Base-by-base conservation (phyloP, 2,113 vertebrate species). In the Rostratula benghalensis region DNA sequence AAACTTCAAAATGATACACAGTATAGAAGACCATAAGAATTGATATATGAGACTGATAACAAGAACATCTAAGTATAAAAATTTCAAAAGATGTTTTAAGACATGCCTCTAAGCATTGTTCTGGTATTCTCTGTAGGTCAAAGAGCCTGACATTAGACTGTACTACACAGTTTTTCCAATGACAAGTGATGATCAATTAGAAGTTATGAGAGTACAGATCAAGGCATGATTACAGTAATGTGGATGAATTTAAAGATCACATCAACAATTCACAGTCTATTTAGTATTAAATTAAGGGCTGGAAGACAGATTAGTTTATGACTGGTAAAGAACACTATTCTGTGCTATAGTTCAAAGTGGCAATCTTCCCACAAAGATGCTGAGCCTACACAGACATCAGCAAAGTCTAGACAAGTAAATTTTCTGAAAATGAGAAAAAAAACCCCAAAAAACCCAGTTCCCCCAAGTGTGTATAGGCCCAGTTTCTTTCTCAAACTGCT, bases 321-420 rank as follows among this genome's bases (percentile, higher is more conserved):
- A 27, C 39, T 37, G 18, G 6, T 22, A 56, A 74, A 77, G 23
- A 86, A 81, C 54, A 61, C 15, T 30, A 27, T 75, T 24, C 31
- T 3, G 7, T 46, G 37, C 23, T 23, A 2, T 13, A 13, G 5
- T 35, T 67, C 46, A 60, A 87, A 84, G 22, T 0, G 10, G 31
- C 27, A 27, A 81, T 39, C 37, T 61, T 75, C 54, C 50, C 31
- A 28, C 54, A 51, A 83, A 57, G 33, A 46, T 8, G 13, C 23
- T n/a, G 43, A 41, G 48, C 45, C 1, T 0, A 41, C 0, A 5
- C 0, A 4, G 11, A 43, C 14, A 5, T 50, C 27, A 10, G 67
- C 53, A 6, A 39, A 61, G 37, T 19, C 21, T 14, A 37, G 19
- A 41, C 3, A 23, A 46, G 25, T 48, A 14, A 1, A 74, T 16